phyloP scores from a whole-genome alignment of 2,113 vertebrate genomes.

The Phrynosoma platyrhinos region DNA sequence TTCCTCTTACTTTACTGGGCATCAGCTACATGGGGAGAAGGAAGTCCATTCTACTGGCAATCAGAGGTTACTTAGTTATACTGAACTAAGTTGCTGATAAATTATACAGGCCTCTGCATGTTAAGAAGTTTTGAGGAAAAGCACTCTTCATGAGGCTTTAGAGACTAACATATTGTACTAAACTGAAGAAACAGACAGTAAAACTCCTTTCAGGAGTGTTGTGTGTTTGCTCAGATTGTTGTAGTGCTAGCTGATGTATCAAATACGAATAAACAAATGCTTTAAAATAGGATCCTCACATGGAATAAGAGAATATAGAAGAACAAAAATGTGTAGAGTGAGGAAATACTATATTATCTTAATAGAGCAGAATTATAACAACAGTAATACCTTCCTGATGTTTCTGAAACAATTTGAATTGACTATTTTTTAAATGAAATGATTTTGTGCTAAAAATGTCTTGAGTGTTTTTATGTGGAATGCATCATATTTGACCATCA shows the following conservation, averaged over 20 bases:
- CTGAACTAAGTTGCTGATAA: too few species aligned
- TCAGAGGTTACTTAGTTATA: too few species aligned
- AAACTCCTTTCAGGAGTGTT: not conserved
- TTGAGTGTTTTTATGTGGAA: too few species aligned
- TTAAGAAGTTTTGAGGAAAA: too few species aligned
- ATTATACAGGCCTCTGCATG: too few species aligned
- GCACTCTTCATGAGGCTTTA: not conserved
- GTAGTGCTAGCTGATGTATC: not conserved
- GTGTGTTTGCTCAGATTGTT: not conserved
- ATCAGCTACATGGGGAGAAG: too few species aligned
- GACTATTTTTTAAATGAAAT: too few species aligned
- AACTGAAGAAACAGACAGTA: not conserved
- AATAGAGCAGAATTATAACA: not conserved
- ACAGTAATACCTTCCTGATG: not conserved
- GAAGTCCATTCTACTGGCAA: too few species aligned
- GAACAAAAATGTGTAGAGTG: not conserved
- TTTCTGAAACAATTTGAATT: not conserved
- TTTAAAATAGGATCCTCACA: not conserved
- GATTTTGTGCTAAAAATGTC: too few species aligned
- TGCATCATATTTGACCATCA: too few species aligned
- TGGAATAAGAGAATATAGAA: not conserved
- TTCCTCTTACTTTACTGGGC: too few species aligned
- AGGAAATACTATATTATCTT: not conserved
- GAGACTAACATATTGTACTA: not conserved
- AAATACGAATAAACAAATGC: not conserved